These are phyloP conservation scores for Heterochromis multidens DNA, from an alignment of 2,113 vertebrate species.

Conservation along the genomic window DNA sequence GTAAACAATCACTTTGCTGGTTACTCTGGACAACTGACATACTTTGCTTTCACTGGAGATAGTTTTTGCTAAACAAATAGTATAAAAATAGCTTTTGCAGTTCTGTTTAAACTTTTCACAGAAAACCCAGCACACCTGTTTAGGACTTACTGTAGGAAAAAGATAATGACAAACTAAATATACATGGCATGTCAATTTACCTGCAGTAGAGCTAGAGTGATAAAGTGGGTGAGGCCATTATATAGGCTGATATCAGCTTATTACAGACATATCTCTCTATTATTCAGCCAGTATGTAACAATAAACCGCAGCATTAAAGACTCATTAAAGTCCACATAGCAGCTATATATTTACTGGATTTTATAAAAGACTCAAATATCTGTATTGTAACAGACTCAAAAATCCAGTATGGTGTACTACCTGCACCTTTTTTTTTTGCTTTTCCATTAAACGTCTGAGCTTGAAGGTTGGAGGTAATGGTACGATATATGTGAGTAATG, in stretches of 20 bases:
- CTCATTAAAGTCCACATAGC: not conserved
- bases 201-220: not conserved
- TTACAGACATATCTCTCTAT: not conserved
- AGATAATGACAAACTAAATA: not conserved
- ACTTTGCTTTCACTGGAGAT: not conserved
- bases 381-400: not conserved
- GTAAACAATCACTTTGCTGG: not conserved
- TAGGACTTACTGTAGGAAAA: not conserved
- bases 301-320: not conserved
- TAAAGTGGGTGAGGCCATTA: not conserved
- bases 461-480: not conserved
- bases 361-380: not conserved
- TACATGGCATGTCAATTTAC: not conserved
- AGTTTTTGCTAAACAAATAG: not conserved
- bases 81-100: not conserved
- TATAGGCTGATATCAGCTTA: not conserved
- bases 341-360: not conserved
- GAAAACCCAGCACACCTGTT: not conserved
- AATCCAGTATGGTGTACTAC: not conserved
- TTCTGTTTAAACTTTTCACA: no score
- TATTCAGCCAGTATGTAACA: not conserved
- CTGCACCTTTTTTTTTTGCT: not conserved
- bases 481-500: not conserved
- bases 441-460: not conserved
- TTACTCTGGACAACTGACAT: not conserved